Conservation (phyloP, 2,113 vertebrate genomes). For the Pygoscelis adeliae region DNA sequence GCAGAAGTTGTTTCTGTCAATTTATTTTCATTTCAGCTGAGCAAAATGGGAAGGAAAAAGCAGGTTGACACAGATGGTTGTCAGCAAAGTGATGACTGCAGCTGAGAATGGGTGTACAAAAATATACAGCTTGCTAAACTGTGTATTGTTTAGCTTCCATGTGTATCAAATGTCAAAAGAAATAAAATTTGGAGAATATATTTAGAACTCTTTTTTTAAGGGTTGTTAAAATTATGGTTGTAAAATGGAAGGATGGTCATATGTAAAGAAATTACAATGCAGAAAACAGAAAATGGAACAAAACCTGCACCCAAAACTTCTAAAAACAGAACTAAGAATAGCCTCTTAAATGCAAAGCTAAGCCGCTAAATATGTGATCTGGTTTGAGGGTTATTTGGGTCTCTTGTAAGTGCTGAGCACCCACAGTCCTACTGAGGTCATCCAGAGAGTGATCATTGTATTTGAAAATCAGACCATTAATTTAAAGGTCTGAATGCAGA, state of each 20-base stretch:
- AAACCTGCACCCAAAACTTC: not conserved
- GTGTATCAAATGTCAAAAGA: slow-evolving; percentile 47
- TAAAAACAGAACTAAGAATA: not conserved
- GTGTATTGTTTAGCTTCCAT: slow-evolving; percentile 38
- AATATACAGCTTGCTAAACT: slow-evolving; percentile 48
- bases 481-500: not conserved
- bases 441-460: not conserved
- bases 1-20: slow-evolving; percentile 48
- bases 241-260: slow-evolving; percentile 7
- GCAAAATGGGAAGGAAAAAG: slow-evolving; percentile 36
- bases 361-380: not conserved
- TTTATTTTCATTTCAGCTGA: slow-evolving; percentile 53
- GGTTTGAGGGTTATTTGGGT: not conserved
- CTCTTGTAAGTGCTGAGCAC: not conserved
- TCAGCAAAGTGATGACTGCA: slow-evolving; percentile 56
- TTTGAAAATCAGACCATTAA: not conserved
- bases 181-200: slow-evolving; percentile 40
- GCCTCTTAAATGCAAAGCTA: not conserved
- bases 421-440: not conserved
- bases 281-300: not conserved
- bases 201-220: slow-evolving; percentile 58
- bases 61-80: slow-evolving; percentile 63
- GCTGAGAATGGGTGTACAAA: slow-evolving; percentile 44
- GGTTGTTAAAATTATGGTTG: slow-evolving; percentile 7
- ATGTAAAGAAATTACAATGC: not conserved